Evolutionary conservation across 2,888 invertebrate species (phyloP), one percentile per base, ranked within the genome.

Genomic region (Invenusta paracnida): DNA sequence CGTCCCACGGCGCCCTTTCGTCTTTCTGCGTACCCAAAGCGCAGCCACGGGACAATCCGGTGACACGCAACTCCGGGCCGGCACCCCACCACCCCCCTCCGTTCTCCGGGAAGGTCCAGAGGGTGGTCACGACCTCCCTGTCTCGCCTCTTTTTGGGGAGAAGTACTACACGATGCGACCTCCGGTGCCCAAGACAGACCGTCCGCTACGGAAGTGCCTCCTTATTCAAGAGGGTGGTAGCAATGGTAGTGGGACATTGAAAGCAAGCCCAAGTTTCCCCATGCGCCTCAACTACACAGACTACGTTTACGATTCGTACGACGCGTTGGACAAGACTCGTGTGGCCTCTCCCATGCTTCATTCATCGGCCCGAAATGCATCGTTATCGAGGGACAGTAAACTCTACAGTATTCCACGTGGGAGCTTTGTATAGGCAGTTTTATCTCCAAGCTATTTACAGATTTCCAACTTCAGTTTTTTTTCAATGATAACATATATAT

Each of bases 351-450:
- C 48, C 48, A 48, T 48, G 48, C 5, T 48, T 5, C n/a, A n/a
- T n/a, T 48, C 48, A 11, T 17, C 48, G 17, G 73, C 17, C 2
- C 73, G 73, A n/a, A 13, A 73, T 13, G 73, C 73, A 13, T 73
- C 73, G 5, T 23, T 73, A 23, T 73, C 73, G 2, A 73, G 73
- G 23, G 73, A 73, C 27, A 73, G 23, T 23, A 73, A 73, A 23
- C 73, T 73, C 2, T 73, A 73, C 73, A 73, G 73, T 25, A 73
- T 73, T 73, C 73, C 73, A 5, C 11, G 73, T 5, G 73, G 73
- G 23, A 73, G 73, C 23, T 73, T 73, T 73, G 73, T 73, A 25
- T 73, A 48, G 48, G n/a, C n/a, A n/a, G n/a, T n/a, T n/a, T n/a
- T n/a, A n/a, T n/a, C n/a, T n/a, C n/a, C n/a, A n/a, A n/a, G n/a